phyloP scores from a whole-genome alignment of 2,888 invertebrate species.

The Magallana nippona region DNA sequence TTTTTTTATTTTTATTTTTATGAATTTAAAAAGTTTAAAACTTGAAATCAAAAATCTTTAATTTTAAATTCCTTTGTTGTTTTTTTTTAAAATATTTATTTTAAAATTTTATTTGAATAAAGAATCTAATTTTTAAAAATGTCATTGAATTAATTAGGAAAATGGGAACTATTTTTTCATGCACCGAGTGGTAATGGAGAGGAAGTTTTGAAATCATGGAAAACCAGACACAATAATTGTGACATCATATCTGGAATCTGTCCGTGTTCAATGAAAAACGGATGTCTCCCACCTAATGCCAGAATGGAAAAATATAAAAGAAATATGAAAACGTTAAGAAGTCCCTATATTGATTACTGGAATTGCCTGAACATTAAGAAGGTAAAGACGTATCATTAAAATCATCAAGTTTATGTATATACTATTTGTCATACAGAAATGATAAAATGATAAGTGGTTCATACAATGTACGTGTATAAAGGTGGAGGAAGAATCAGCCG shows the following conservation, averaged over 20 bases:
- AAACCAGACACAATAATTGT: not conserved
- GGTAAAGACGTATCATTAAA: no score
- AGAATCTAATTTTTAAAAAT: no score
- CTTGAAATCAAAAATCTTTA: no score
- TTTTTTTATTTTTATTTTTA: not conserved
- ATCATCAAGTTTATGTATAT: no score
- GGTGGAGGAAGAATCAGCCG: no score
- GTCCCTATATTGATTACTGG: constrained; percentile 26
- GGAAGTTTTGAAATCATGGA: not conserved
- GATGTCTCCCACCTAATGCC: not conserved
- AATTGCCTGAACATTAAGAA: not conserved
- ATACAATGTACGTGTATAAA: no score
- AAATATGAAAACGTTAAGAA: not conserved
- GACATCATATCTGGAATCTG: not conserved
- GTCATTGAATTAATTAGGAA: not conserved
- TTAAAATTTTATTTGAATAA: no score
- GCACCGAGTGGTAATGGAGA: not conserved
- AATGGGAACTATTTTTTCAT: not conserved
- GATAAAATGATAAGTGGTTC: no score
- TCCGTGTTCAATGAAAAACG: not conserved
- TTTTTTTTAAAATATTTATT: no score
- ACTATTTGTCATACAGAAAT: no score
- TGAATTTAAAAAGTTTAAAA: not conserved
- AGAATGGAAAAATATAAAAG: not conserved
- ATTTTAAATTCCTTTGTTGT: no score